Conservation (phyloP, 53 echinoderm and acorn worm genomes). For the Zoroaster sp. region DNA sequence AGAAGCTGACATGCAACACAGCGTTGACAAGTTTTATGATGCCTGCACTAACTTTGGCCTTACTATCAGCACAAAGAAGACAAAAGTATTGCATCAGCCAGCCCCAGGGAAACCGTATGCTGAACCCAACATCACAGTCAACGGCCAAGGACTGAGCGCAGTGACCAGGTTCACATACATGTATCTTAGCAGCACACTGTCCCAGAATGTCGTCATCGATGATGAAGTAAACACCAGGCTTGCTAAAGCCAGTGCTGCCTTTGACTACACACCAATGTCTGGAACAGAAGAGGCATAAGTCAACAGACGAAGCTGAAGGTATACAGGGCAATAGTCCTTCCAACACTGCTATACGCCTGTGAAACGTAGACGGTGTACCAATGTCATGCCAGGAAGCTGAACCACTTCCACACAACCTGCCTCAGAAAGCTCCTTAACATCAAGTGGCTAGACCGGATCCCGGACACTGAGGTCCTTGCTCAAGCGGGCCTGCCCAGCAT, state of each 20-base stretch:
- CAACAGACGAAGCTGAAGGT: background rate
- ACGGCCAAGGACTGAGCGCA: background rate
- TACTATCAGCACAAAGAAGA: constrained; percentile 21
- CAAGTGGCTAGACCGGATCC: background rate
- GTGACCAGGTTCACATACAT: background rate
- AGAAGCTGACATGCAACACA: background rate
- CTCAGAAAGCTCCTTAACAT: background rate
- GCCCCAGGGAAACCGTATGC: background rate
- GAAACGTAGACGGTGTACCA: constrained; percentile 16
- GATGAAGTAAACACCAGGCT: background rate
- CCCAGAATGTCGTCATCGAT: background rate
- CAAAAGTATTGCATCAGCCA: constrained; percentile 2
- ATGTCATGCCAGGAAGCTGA: background rate
- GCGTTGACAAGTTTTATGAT: background rate
- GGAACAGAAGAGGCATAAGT: background rate
- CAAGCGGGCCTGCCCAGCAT: background rate
- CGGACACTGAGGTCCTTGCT: constrained; percentile 3
- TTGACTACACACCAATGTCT: background rate
- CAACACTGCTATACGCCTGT: background rate
- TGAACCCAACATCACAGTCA: background rate
- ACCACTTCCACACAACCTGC: constrained; percentile 14
- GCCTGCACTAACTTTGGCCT: background rate
- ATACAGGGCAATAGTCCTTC: background rate
- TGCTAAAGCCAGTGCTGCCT: background rate
- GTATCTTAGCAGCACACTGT: background rate